Base-by-base conservation (phyloP, 1,140 invertebrate genomes). In the Palaemon carinicauda region DNA sequence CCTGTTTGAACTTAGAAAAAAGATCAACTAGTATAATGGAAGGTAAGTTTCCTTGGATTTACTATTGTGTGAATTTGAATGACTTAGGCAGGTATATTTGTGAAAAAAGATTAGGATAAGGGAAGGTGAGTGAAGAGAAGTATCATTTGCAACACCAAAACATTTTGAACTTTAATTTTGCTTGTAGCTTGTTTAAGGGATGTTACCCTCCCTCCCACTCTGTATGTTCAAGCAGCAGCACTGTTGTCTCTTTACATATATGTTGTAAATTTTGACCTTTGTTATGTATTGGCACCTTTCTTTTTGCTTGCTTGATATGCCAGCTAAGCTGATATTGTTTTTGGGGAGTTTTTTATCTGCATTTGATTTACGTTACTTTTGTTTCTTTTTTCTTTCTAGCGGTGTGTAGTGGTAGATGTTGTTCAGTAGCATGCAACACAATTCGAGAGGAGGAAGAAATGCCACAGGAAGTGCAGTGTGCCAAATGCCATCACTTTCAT, bases 351-450 rank as follows among this genome's bases (percentile, higher is more conserved):
- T 80, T n/a, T 78, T 53, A 83, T 87, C 31, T 84, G 81, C 81
- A 86, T 53, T 87, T 85, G 53, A 71, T 73, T 77, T 88, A 84
- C 82, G 56, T 78, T 86, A 52, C 41, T 88, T 89, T 84, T 54
- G 89, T 80, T 87, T 86, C 88, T 89, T 82, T 78, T 88, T 90
- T 87, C 86, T 90, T 90, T 81, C 88, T 89, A 84, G 84, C 82
- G 89, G 88, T 89, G 77, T 80, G 78, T 86, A 88, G 74, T 87
- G 74, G 80, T 82, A 84, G 65, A 78, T 87, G 83, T 79, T 88
- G 79, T 87, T 90, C 87, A 71, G 80, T 88, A 88, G 87, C 87
- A 88, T 88, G 87, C 87, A 80, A 80, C 80, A 88, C 77, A 79
- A 82, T 80, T 71, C 73, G 77, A 51, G 87, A 88, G 80, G 87